Conservation (phyloP, 2,113 vertebrate genomes). For the Centropus bengalensis region DNA sequence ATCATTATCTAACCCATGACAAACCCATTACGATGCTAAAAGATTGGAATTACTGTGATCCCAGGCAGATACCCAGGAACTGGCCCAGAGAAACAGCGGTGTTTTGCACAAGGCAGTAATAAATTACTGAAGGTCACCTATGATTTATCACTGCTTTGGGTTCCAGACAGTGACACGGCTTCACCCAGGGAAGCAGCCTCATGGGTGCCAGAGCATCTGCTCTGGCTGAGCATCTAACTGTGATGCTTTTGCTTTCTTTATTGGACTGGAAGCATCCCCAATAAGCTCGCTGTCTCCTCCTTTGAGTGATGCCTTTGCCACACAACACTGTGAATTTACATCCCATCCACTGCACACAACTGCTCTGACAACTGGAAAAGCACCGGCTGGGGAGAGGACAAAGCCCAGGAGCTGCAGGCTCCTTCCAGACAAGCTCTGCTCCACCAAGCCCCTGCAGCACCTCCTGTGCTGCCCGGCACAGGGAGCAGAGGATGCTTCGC, state of each 20-base stretch:
- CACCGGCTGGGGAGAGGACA: background rate
- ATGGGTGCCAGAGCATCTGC: constrained; percentile 15
- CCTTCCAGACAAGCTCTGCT: background rate
- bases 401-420: fast-evolving
- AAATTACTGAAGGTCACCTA: constrained; percentile 35
- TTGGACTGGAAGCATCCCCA: background rate
- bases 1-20: background rate
- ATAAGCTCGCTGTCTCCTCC: background rate
- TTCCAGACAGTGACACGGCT: background rate
- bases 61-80: background rate
- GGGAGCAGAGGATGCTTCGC: fast-evolving
- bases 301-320: background rate
- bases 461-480: fast-evolving
- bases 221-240: background rate
- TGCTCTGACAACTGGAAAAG: background rate
- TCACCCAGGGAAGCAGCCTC: background rate
- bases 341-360: background rate
- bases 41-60: background rate
- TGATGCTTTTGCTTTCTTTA: background rate
- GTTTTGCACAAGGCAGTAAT: constrained; percentile 10
- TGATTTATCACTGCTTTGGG: constrained; percentile 25
- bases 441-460: background rate
- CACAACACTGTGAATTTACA: background rate
- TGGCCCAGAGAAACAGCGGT: background rate
- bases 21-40: background rate